Percentiles rank a stretch among this genome's conserved stretches.
phyloP scores from a whole-genome alignment of 2,113 vertebrate species.

The Sigmodon hispidus region DNA sequence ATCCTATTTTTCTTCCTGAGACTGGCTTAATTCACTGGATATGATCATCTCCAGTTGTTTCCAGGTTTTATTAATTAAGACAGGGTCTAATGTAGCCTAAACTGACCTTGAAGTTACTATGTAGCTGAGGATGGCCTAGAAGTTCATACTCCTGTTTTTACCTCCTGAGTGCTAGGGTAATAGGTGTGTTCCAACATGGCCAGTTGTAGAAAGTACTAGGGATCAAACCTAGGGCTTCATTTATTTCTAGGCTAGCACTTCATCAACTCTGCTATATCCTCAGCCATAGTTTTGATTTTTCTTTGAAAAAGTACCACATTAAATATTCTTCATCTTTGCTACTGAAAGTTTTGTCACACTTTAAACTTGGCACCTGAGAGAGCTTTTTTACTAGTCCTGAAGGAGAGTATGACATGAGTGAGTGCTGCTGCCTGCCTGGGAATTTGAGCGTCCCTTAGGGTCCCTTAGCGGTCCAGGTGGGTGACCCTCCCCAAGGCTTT shows the following conservation, averaged over 20 bases:
- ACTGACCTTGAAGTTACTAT: background rate
- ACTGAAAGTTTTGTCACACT: background rate
- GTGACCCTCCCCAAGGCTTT: background rate
- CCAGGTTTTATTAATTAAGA: background rate
- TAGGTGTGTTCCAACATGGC: background rate
- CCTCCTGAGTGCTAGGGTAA: background rate
- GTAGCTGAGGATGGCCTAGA: background rate
- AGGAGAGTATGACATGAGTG: background rate
- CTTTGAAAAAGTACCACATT: background rate
- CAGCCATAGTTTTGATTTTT: background rate
- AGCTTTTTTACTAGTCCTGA: too few species aligned
- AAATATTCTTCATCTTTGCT: background rate
- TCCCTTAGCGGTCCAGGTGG: background rate
- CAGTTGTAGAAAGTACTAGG: background rate
- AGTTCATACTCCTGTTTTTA: background rate
- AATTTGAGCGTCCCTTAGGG: background rate
- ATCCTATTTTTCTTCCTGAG: background rate
- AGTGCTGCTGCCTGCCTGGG: rapidly evolving
- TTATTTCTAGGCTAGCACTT: background rate
- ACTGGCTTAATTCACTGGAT: background rate
- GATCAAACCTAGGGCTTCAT: background rate
- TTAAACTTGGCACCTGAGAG: background rate
- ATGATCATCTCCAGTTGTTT: background rate
- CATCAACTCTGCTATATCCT: background rate
- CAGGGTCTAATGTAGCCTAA: background rate